Evolutionary conservation across 2,888 invertebrate genomes (phyloP), one percentile per base, ranked within the genome.

Genomic region (Carpatolechia fugitivella): DNA sequence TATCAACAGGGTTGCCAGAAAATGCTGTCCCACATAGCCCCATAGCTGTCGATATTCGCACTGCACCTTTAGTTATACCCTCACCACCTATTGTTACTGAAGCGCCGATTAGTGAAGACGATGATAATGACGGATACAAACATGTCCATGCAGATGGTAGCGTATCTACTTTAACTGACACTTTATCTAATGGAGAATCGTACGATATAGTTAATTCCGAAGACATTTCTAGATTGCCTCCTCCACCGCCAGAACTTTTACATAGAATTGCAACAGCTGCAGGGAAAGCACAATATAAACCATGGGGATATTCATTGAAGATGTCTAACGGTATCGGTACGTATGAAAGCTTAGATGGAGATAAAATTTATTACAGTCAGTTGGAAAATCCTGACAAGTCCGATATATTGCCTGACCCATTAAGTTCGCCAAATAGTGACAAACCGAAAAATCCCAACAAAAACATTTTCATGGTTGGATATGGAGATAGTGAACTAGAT

Each of bases 241-340:
- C 56, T 16, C 53, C 59, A 6, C 63, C 65, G 10, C 14, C 36
- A 29, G 11, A 29, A 1, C n/a, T 63, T 46, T 36, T 56, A 18
- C 52, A 58, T 52, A 31, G 54, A 58, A 56, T 60, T 20, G 56
- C 59, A 54, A 56, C 60, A 14, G 59, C 46, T 13, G 57, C 62
- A n/a, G 59, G 56, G 5, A 47, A 50, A n/a, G 54, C 58, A 13
- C 48, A 44, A 16, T 52, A 50, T 8, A 59, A 46, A 44, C 24
- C 44, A 10, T 29, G 31, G 24, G 49, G 49, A 49, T 50, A 48
- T 53, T 20, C 44, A 49, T 41, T 53, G 1, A 48, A 49, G 18
- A 49, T 49, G 7, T 13, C 49, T 11, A 35, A 49, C 14, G 13
- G 33, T 30, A 40, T 48, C 24, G 31, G 38, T 13, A 14, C 36